Evolutionary conservation across 2,797 vertebrate species (phyloP), one percentile per base, ranked within the genome.

Genomic region (Pipistrellus pipistrellus): DNA sequence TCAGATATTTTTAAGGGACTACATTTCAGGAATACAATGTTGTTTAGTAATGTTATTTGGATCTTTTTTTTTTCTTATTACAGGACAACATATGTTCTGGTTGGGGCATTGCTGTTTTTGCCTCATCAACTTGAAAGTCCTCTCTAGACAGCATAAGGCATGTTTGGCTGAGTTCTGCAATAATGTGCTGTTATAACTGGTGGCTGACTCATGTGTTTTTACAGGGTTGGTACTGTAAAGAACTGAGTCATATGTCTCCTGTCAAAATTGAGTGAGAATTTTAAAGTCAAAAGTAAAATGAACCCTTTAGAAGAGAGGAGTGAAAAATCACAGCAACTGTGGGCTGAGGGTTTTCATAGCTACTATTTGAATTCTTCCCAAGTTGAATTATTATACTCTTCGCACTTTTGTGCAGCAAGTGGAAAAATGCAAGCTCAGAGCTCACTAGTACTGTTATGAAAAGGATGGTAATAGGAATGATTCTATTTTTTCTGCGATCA

Each of bases 171-270:
- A 93, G 46, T 76, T 46, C 44, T 27, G 21, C 48, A 85, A 72
- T 95, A 66, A 92, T 75, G 12, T 84, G 64, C 89, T 92, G 6
- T 85, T 66, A 94, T 62, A 82, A 72, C 1, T 11, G 0, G 0
- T 62, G 64, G 18, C 55, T 95, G 90, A 94, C 38, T 87, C 85
- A 84, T 75, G 64, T 78, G 38, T 81, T 96, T 93, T 97, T 77
- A 88, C 53, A 82, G 11, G 12, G 86, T 55, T 30, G 83, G 14
- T 81, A 53, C 0, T 83, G 8, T 86, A 90, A 0, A 73, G 20
- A 93, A 90, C 59, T 81, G 66, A 97, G 78, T 90, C 91, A 88
- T 92, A 86, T 66, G 83, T 92, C 92, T 95, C 55, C 1, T 97
- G 46, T 95, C 66, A 94, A 66, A 94, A 90, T 84, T 15, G 44